Percentiles rank a stretch among this genome's conserved stretches.
Conservation (phyloP, 2,797 vertebrate species). For the Cercopithecus petaurista region DNA sequence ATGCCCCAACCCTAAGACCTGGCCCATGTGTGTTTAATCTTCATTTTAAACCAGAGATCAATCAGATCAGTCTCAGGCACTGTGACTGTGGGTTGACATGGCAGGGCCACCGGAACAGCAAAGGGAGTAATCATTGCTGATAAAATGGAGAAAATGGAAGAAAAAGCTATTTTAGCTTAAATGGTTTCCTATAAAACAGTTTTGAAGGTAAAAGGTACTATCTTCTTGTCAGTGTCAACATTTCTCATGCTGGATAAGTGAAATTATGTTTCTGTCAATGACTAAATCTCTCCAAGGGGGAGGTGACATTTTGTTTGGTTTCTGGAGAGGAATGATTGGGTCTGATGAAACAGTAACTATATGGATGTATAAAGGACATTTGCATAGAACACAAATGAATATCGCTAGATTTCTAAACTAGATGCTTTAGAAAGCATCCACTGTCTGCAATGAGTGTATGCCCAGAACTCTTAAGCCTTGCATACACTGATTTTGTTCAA, state of each 20-base stretch:
- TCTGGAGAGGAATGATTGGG: slow-evolving; percentile 40
- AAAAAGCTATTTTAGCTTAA: slow-evolving; percentile 73
- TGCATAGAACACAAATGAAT: not conserved
- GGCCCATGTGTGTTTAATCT: not conserved
- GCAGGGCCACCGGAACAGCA: not conserved
- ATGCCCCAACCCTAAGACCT: not conserved
- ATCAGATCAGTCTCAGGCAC: slow-evolving; percentile 15
- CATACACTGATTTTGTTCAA: not conserved
- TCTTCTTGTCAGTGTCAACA: slow-evolving; percentile 77
- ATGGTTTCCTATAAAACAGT: slow-evolving; percentile 75
- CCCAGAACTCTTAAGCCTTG: not conserved
- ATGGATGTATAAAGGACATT: not conserved
- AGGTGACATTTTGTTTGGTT: slow-evolving; percentile 60
- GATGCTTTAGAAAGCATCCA: not conserved
- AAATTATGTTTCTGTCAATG: slow-evolving; percentile 73
- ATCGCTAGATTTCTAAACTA: not conserved
- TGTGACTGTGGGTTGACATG: not conserved
- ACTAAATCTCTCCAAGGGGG: slow-evolving; percentile 60
- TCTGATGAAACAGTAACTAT: slow-evolving; percentile 35
- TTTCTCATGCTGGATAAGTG: slow-evolving; percentile 55
- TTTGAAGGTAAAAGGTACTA: slow-evolving; percentile 75
- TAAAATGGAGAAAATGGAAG: slow-evolving; percentile 61
- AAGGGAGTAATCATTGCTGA: slow-evolving; percentile 63
- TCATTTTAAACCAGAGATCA: slow-evolving; percentile 37
- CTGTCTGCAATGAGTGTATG: not conserved